Percentiles rank a stretch among this genome's conserved stretches.
Evolutionary conservation across 2,888 invertebrate genomes (phyloP).

Genomic region (Aplocera efformata): DNA sequence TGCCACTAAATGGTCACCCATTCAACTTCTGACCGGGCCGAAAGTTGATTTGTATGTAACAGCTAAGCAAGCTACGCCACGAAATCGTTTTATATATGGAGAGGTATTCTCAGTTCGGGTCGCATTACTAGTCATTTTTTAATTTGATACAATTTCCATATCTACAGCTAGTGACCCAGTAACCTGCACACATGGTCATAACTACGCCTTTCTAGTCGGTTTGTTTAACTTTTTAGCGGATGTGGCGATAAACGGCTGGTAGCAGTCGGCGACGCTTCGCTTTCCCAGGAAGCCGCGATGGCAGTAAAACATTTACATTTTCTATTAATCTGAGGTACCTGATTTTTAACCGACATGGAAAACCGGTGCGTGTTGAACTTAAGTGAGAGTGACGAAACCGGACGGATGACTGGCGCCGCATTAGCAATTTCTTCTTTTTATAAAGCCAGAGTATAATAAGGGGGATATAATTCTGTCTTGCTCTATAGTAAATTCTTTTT

Average conservation of each 20-base stretch:
- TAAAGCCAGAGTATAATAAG: too few species aligned
- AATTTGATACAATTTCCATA: constrained; percentile 29
- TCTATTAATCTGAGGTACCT: constrained; percentile 11
- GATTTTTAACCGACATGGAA: constrained; percentile 15
- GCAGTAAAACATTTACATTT: constrained; percentile 20
- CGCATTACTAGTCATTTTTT: background rate
- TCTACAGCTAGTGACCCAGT: constrained; percentile 43
- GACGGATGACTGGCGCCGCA: background rate
- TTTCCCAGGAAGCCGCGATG: constrained; percentile 39
- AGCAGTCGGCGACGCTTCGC: constrained; percentile 22
- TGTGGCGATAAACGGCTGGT: constrained; percentile 36
- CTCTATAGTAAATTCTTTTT: too few species aligned
- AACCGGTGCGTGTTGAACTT: constrained; percentile 1
- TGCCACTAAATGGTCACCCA: too few species aligned
- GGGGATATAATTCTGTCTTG: too few species aligned
- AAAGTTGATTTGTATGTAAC: too few species aligned
- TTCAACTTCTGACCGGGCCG: too few species aligned
- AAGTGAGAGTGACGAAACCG: background rate
- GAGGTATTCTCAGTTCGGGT: too few species aligned
- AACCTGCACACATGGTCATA: constrained; percentile 35
- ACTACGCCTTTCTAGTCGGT: constrained; percentile 45
- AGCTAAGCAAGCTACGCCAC: too few species aligned
- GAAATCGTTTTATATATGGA: too few species aligned
- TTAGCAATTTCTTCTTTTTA: background rate
- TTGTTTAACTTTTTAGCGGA: constrained; percentile 53